phyloP scores from a whole-genome alignment of 2,888 invertebrate species.

The Cosmia trapezina region DNA sequence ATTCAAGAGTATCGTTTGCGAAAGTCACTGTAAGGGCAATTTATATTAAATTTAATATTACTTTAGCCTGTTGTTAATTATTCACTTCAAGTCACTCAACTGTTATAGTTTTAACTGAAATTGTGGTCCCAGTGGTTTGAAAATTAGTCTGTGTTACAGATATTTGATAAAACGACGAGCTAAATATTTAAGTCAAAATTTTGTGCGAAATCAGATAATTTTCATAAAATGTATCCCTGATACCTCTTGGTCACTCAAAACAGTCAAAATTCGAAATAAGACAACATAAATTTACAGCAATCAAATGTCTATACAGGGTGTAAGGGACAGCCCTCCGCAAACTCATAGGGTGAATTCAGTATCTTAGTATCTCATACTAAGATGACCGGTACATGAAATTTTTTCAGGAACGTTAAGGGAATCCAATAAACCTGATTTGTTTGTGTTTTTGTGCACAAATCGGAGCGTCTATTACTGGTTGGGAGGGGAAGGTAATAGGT shows the following conservation, averaged over 20 bases:
- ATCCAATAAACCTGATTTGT: too few relatives aligned
- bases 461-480: too few relatives aligned
- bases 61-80: slow-evolving; percentile 60
- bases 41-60: slow-evolving; percentile 70
- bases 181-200: neutral
- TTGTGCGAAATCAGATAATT: neutral
- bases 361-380: too few relatives aligned
- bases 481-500: too few relatives aligned
- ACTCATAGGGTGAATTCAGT: too few relatives aligned
- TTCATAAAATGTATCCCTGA: neutral
- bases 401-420: too few relatives aligned
- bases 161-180: neutral
- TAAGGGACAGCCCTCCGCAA: too few relatives aligned
- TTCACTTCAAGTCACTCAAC: slow-evolving; percentile 49
- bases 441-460: too few relatives aligned
- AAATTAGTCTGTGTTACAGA: slow-evolving; percentile 24
- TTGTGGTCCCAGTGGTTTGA: slow-evolving; percentile 24
- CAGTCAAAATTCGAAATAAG: neutral
- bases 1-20: slow-evolving; percentile 70
- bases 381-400: too few relatives aligned
- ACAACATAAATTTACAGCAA: too few relatives aligned
- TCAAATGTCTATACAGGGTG: too few relatives aligned
- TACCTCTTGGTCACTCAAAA: neutral
- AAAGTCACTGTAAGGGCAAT: slow-evolving; percentile 65
- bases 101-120: slow-evolving; percentile 30